A percentile compares a stretch with the other conserved stretches of the same genome.
Conservation (phyloP, 2,113 vertebrate genomes). For the Nicator chloris region DNA sequence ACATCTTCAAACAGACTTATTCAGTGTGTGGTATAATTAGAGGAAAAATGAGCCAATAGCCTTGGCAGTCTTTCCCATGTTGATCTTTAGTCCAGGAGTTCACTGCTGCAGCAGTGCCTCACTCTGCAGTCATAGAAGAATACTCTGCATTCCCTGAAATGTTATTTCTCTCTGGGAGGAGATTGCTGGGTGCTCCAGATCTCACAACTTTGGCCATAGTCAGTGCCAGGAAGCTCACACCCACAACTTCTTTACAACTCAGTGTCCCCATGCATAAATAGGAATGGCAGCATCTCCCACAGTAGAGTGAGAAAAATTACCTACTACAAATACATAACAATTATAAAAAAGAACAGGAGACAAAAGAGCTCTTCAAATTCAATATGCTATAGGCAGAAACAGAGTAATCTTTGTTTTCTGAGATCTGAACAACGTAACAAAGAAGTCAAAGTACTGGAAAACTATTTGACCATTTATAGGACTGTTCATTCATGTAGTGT, state of each 20-base stretch:
- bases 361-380: not conserved
- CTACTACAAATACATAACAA: not conserved
- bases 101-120: not conserved
- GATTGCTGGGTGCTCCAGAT: not conserved
- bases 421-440: not conserved
- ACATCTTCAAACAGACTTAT: not conserved
- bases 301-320: not conserved
- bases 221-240: not conserved
- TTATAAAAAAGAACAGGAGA: not conserved
- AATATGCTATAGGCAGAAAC: not conserved
- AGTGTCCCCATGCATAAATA: not conserved
- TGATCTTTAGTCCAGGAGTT: not conserved
- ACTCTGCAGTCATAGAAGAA: not conserved
- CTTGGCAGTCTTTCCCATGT: not conserved
- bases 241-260: not conserved
- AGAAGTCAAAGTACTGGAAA: not conserved
- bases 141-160: not conserved
- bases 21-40: not conserved
- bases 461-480: not conserved
- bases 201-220: not conserved
- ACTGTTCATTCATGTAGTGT: not conserved
- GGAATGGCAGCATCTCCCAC: not conserved
- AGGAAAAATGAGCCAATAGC: not conserved
- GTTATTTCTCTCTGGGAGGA: not conserved
- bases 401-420: not conserved